A percentile compares a stretch with the other conserved stretches of the same genome.
Evolutionary conservation across 2,797 vertebrate genomes (phyloP).

Genomic region (Alcedo quadribrachys): DNA sequence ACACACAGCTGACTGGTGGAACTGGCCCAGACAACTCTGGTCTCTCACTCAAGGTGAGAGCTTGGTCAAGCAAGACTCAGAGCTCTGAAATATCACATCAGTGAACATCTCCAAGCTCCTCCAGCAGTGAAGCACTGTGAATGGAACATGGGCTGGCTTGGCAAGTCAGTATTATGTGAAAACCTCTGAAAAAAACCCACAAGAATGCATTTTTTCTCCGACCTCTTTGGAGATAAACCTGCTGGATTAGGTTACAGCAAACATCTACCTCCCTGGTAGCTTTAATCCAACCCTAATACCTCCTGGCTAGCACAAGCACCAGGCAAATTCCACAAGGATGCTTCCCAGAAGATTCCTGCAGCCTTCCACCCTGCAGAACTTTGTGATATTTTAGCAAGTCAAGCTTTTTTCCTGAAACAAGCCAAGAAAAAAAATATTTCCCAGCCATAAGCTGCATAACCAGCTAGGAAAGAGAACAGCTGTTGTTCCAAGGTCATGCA

Average conservation of each 20-base stretch:
- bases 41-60: neutral
- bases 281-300: neutral
- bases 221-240: neutral
- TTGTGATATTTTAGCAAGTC: neutral
- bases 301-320: neutral
- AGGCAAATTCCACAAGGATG: neutral
- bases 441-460: neutral
- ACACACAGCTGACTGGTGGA: fast-evolving
- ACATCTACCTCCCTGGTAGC: neutral
- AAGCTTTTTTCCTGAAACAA: neutral
- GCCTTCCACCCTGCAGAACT: neutral
- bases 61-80: no score
- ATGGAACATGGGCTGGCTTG: neutral
- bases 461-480: neutral
- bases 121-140: neutral
- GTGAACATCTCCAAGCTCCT: neutral
- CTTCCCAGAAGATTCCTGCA: neutral
- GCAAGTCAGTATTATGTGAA: neutral
- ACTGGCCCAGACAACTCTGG: fast-evolving
- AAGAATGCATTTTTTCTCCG: neutral
- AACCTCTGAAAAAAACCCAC: neutral
- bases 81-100: fast-evolving
- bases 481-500: neutral
- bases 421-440: neutral
- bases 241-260: neutral